Evolutionary conservation across 1,140 invertebrate species (phyloP).

Genomic region (Bombus sibiricus): DNA sequence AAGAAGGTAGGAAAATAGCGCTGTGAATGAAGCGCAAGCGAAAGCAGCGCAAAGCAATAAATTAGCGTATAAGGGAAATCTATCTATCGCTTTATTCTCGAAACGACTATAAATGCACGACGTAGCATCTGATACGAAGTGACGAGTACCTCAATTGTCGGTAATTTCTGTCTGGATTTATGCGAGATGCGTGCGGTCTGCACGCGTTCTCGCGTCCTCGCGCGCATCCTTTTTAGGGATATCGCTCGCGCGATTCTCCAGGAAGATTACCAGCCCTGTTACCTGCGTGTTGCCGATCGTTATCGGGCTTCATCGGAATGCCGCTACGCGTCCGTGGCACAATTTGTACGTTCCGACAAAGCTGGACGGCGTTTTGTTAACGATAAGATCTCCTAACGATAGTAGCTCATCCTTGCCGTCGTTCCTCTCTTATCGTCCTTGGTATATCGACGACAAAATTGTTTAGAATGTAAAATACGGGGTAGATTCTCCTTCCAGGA

Average conservation of each 20-base stretch:
- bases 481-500: too few relatives aligned
- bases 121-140: neutral
- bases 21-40: too few relatives aligned
- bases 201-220: neutral
- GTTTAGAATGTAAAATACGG: constrained; percentile 9
- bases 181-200: constrained; percentile 1
- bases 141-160: constrained; percentile 21
- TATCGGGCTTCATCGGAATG: constrained; percentile 42
- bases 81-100: neutral
- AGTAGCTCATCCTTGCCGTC: neutral
- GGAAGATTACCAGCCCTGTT: constrained; percentile 43
- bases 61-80: neutral
- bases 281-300: constrained; percentile 44
- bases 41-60: too few relatives aligned
- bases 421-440: constrained; percentile 13
- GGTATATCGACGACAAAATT: constrained; percentile 12
- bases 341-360: constrained; percentile 68
- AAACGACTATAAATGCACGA: neutral
- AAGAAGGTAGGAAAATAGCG: too few relatives aligned
- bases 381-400: constrained; percentile 54
- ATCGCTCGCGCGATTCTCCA: constrained; percentile 33
- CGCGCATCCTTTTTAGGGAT: constrained; percentile 41
- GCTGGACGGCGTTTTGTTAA: constrained; percentile 37
- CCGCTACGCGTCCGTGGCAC: constrained; percentile 45
- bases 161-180: constrained; percentile 21